Conservation (phyloP, 2,888 invertebrate species). For the Alentia gelatinosa region DNA sequence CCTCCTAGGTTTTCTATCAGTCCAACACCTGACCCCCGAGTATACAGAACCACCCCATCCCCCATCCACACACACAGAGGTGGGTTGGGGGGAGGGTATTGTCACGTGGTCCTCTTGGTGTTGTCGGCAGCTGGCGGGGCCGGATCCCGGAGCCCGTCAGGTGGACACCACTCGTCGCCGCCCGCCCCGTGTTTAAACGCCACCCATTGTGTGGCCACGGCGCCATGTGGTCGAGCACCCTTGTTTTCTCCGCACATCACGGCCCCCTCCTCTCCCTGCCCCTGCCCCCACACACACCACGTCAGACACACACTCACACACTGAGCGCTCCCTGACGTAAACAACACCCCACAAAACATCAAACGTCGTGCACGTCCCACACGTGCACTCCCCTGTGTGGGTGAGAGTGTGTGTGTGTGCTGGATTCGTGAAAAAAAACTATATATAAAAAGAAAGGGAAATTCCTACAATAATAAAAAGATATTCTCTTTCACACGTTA, state of each 20-base stretch:
- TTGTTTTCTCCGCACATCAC: not conserved
- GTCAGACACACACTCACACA: not conserved
- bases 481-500: not conserved
- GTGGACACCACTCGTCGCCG: not conserved
- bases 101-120: not conserved
- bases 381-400: not conserved
- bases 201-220: conserved; percentile 6
- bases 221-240: conserved; percentile 34
- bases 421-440: not conserved
- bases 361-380: not conserved
- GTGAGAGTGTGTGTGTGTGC: too few species aligned
- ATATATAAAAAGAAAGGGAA: not conserved
- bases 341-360: conserved; percentile 10
- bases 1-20: not conserved
- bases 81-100: not conserved
- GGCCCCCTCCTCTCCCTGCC: not conserved
- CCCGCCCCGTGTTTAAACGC: conserved; percentile 7
- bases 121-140: not conserved
- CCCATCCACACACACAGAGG: not conserved
- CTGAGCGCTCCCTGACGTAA: not conserved
- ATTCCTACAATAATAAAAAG: not conserved
- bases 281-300: not conserved
- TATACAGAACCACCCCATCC: not conserved
- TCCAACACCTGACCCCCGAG: not conserved
- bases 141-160: not conserved